These are phyloP conservation scores for Cosmia pyralina DNA, from an alignment of 2,888 invertebrate genomes.

Conservation along the genomic window DNA sequence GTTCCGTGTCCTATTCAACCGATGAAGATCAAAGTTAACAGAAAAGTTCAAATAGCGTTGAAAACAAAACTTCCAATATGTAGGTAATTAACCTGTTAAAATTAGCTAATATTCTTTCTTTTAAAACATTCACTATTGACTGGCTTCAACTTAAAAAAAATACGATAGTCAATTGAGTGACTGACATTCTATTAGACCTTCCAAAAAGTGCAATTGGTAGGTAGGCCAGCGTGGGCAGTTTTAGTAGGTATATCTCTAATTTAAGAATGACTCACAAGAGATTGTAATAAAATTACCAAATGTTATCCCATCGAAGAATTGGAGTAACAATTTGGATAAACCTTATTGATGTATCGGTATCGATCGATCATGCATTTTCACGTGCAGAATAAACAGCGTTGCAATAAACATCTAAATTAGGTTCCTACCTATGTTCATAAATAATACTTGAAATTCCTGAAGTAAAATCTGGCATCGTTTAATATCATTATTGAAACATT, in stretches of 20 bases:
- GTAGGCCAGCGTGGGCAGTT: slow-evolving; percentile 1
- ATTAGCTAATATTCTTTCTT: too few relatives aligned
- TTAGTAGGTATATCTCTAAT: slow-evolving; percentile 15
- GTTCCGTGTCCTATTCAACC: too few relatives aligned
- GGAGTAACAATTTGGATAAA: slow-evolving; percentile 41
- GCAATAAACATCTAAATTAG: slow-evolving; percentile 53
- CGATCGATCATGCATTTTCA: slow-evolving; percentile 42
- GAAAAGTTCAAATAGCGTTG: too few relatives aligned
- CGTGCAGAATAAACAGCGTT: slow-evolving; percentile 41
- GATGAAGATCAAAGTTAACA: too few relatives aligned
- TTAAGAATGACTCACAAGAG: slow-evolving; percentile 34
- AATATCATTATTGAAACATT: slow-evolving; percentile 27
- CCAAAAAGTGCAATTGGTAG: background rate
- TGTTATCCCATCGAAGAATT: slow-evolving; percentile 31
- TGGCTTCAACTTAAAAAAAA: background rate
- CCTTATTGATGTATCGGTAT: slow-evolving; percentile 36
- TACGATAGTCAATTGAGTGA: background rate
- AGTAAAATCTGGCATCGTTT: slow-evolving; percentile 33
- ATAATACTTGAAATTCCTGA: slow-evolving; percentile 59
- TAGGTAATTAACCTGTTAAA: too few relatives aligned
- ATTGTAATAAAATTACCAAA: slow-evolving; percentile 36
- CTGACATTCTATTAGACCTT: background rate
- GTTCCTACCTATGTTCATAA: slow-evolving; percentile 33
- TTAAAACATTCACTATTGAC: background rate
- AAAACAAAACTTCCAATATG: too few relatives aligned